Base-by-base conservation (phyloP, 1,140 invertebrate genomes). In the Drosophila tristis region DNA sequence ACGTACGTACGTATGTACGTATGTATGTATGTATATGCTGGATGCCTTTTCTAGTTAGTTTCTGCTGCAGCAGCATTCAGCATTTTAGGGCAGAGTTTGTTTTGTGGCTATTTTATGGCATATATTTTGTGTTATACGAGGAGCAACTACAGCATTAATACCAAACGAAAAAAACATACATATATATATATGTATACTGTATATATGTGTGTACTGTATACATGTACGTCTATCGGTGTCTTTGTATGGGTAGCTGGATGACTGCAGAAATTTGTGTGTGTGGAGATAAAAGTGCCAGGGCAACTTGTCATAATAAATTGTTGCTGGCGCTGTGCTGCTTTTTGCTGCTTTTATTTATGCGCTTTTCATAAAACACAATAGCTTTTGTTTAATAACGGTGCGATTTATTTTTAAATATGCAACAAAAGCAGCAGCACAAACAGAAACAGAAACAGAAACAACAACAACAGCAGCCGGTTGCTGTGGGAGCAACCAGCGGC, bases 281-380 rank as follows among this genome's bases (percentile, higher is more conserved):
- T 45, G 74, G 76, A 90, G 87, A 90, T 90, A 90, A 90, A 90
- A 90, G 87, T 90, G 87, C 67, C 87, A 90, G 81, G 76, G 87
- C 81, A 90, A 90, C 87, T 90, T 90, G 87, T 90, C 87, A 90
- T 90, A 90, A 90, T 90, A 90, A 90, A 90, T 90, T 85, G 72
- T 53, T 54, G 59, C 67, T 74, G 67, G 82, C 71, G 65, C 80
- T 75, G 81, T 65, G 62, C 68, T 73, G 84, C 82, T 72, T 87
- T 87, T 86, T 87, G 80, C 65, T 64, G 67, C 61, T 78, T 89
- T 89, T 90, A 84, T 89, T 89, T 90, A 86, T 87, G 68, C 81
- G 77, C 74, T 90, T 90, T 90, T 79, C 86, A 90, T 79, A 89
- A 89, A 89, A 84, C 84, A 86, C 84, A 89, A 90, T 90, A 84